Evolutionary conservation across 2,797 vertebrate species (phyloP), one percentile per base, ranked within the genome.

Genomic region (Anas bahamensis): DNA sequence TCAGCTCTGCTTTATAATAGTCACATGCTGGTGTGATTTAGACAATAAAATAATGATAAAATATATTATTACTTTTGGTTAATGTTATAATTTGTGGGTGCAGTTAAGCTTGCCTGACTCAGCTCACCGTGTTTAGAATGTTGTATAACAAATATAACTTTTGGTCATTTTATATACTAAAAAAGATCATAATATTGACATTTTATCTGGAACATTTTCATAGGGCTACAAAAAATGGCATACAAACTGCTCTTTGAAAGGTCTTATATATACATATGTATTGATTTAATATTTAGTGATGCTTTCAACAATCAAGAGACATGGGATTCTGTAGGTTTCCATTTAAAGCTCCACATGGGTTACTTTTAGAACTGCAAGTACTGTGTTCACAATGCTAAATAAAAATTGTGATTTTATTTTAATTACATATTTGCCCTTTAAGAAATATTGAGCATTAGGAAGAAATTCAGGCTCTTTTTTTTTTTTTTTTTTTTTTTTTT

Each of bases 211-310:
- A 93, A 92, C 0, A 0, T 79, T 89, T 95, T 70, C 77, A 81
- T 48, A 70, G 46, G 68, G 85, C 56, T 81, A 26, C 35, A 71
- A 63, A 87, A 84, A 94, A 89, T 78, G 63, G 72, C 61, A 88
- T 70, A 57, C 28, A 84, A 41, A 83, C 59, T 82, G 16, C 42
- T 92, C 53, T 55, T 89, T 93, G 73, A 93, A 95, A 90, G 76
- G 73, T 87, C 85, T 76, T 88, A 88, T 68, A 70, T 88, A 84
- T 48, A 26, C 70, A 57, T 71, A 29, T 64, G 52, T 69, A 92
- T 93, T 96, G 85, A 95, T 94, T 91, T 88, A 92, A 86, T 65
- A 95, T 78, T 95, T 91, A 95, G 57, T 95, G 86, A 78, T 83
- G 79, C 86, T 95, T 89, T 96, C 75, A 96, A 72, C 76, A 96